These are phyloP conservation scores for Lipophrys pholis DNA, from an alignment of 2,113 vertebrate genomes.

Conservation along the genomic window DNA sequence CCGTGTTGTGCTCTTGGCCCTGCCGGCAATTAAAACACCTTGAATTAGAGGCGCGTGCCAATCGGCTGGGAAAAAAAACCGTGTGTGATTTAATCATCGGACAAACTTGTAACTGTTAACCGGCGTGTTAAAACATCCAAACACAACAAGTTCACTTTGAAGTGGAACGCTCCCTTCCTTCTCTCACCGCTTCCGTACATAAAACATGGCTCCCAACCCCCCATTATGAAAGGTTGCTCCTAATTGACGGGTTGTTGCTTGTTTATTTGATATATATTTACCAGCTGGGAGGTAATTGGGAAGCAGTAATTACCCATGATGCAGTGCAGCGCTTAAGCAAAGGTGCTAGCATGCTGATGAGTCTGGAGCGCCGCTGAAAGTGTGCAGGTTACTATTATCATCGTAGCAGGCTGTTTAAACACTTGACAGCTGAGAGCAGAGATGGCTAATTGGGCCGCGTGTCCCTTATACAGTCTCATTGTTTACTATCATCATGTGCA, in stretches of 20 bases:
- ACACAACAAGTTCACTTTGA: conserved; percentile 72
- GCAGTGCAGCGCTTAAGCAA: conserved; percentile 56
- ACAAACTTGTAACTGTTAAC: conserved; percentile 47
- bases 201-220: conserved; percentile 70
- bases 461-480: conserved; percentile 53
- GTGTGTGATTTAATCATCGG: conserved; percentile 63
- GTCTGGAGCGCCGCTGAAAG: conserved; percentile 72
- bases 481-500: conserved; percentile 67
- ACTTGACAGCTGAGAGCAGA: conserved; percentile 54
- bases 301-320: conserved; percentile 81
- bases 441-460: conserved; percentile 70
- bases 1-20: conserved; percentile 28
- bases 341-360: conserved; percentile 63
- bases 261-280: conserved; percentile 85
- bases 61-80: conserved; percentile 55
- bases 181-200: conserved; percentile 52
- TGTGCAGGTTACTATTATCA: conserved; percentile 65
- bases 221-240: conserved; percentile 72
- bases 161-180: conserved; percentile 50
- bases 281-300: conserved; percentile 81
- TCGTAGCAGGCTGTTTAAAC: conserved; percentile 65
- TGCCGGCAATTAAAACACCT: conserved; percentile 64
- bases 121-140: conserved; percentile 52
- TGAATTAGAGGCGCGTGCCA: conserved; percentile 69
- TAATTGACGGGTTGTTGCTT: conserved; percentile 85